Conservation (phyloP, 2,113 vertebrate species). For the Chaetorhynchus papuensis region DNA sequence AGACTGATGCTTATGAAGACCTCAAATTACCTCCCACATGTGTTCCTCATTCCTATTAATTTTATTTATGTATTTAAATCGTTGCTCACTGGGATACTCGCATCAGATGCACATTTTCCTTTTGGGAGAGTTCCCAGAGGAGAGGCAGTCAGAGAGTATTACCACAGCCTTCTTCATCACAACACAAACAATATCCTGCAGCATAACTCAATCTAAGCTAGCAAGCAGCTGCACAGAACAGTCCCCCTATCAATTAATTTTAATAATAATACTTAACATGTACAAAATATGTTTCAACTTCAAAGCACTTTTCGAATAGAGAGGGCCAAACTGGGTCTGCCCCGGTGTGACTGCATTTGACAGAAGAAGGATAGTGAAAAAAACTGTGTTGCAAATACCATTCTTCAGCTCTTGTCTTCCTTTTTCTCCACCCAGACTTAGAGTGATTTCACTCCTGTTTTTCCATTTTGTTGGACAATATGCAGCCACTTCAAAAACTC, state of each 20-base stretch:
- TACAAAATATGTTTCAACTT: slow-evolving; percentile 16
- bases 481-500: not conserved
- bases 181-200: not conserved
- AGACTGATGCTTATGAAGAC: not conserved
- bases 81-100: not conserved
- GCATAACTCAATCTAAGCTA: slow-evolving; percentile 16
- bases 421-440: not conserved
- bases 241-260: slow-evolving; percentile 2
- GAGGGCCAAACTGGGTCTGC: not conserved
- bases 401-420: not conserved
- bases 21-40: not conserved
- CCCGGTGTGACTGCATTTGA: accelerated
- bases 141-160: not conserved
- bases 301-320: not conserved
- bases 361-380: not conserved
- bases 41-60: not conserved
- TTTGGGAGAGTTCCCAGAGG: not conserved
- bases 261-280: not conserved
- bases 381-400: not conserved
- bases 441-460: not conserved
- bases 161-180: not conserved
- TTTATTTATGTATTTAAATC: slow-evolving; percentile 12
- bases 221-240: not conserved
- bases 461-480: not conserved
- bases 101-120: not conserved